A percentile compares a stretch with the other conserved stretches of the same genome.
phyloP scores from a whole-genome alignment of 1,140 invertebrate species.

The Euura saliciscinereae region DNA sequence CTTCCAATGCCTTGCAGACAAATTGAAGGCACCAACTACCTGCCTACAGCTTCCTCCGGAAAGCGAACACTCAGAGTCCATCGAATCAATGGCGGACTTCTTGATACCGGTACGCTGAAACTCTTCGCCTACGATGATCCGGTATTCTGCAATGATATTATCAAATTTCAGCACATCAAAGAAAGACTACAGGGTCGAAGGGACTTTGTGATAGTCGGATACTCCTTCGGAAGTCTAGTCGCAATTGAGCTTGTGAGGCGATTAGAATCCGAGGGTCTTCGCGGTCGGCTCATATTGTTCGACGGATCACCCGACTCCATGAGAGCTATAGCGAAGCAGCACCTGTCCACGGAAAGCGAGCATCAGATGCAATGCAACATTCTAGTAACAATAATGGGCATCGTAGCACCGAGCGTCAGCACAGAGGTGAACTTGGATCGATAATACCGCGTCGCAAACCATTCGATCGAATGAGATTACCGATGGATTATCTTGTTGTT shows the following conservation, averaged over 20 bases:
- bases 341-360: conserved; percentile 21
- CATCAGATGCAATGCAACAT: conserved; percentile 41
- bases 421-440: conserved; percentile 34
- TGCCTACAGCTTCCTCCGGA: conserved; percentile 67
- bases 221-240: conserved; percentile 56
- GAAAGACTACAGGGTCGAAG: conserved; percentile 39
- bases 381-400: conserved; percentile 38
- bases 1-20: conserved; percentile 64
- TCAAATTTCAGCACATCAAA: conserved; percentile 41
- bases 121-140: neutral
- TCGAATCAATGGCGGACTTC: conserved; percentile 49
- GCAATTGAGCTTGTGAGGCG: conserved; percentile 48
- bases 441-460: neutral
- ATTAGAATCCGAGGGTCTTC: conserved; percentile 48
- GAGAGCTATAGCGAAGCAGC: conserved; percentile 36
- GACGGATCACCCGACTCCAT: conserved; percentile 56
- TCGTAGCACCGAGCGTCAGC: conserved; percentile 21
- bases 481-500: neutral
- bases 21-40: conserved; percentile 66
- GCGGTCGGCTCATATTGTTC: conserved; percentile 49
- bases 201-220: conserved; percentile 52
- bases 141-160: neutral
- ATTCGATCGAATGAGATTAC: neutral
- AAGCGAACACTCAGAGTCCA: conserved; percentile 38
- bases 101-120: conserved; percentile 48